Conservation (phyloP, 1,140 invertebrate genomes). For the Ceratina japonica region DNA sequence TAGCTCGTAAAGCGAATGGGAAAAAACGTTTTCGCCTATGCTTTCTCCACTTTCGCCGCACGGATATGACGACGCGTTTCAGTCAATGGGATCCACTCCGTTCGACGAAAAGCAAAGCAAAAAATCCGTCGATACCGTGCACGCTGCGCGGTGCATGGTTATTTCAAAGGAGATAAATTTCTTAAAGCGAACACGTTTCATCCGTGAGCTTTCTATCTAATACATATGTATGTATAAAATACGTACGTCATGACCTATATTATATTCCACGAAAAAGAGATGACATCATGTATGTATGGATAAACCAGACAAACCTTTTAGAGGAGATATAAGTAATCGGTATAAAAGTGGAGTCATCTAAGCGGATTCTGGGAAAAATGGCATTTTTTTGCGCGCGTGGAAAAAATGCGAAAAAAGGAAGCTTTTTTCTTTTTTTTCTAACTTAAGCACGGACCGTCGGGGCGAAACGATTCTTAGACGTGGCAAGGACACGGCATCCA, state of each 20-base stretch:
- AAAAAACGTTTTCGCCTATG: neutral
- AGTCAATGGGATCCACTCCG: constrained; percentile 3
- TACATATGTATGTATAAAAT: too few relatives aligned
- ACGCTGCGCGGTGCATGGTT: neutral
- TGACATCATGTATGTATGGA: neutral
- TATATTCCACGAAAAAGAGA: too few relatives aligned
- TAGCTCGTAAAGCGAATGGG: neutral
- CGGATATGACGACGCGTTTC: neutral
- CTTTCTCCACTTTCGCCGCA: constrained; percentile 6
- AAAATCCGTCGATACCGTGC: neutral
- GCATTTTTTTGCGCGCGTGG: neutral
- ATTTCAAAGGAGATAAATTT: neutral
- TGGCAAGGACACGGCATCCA: constrained; percentile 58
- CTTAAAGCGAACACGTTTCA: too few relatives aligned
- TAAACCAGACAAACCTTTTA: neutral
- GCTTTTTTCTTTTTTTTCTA: constrained; percentile 28
- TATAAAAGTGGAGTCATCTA: too few relatives aligned
- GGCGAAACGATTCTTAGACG: constrained; percentile 67
- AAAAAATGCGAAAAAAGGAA: constrained; percentile 1
- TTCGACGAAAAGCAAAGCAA: neutral
- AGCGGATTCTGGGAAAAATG: neutral
- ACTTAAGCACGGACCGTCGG: neutral
- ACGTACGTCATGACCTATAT: too few relatives aligned
- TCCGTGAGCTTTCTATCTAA: too few relatives aligned
- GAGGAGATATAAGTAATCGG: neutral